These are phyloP conservation scores for Ruditapes philippinarum DNA, from an alignment of 1,140 invertebrate species.

Conservation along the genomic window DNA sequence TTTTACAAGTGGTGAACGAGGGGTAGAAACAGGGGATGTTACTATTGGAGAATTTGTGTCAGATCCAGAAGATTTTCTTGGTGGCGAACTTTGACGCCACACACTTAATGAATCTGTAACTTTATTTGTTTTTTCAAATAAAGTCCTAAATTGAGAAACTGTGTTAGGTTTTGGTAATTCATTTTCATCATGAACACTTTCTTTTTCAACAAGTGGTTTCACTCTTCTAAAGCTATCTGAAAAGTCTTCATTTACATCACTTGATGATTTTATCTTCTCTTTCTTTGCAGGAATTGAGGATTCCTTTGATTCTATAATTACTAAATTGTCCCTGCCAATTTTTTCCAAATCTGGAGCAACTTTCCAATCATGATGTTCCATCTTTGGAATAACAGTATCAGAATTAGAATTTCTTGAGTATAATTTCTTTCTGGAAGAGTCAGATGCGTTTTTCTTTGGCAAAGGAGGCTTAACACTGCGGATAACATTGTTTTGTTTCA, in stretches of 20 bases:
- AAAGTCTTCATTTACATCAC: conserved; percentile 24
- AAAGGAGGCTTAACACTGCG: conserved; percentile 49
- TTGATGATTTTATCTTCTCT: conserved; percentile 11
- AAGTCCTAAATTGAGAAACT: conserved; percentile 77
- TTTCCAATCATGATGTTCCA: conserved; percentile 61
- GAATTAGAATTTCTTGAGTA: conserved; percentile 3
- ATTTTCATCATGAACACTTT: conserved; percentile 63
- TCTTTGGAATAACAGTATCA: conserved; percentile 46
- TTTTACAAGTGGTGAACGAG: conserved; percentile 44
- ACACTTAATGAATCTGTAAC: conserved; percentile 37
- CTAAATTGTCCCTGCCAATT: conserved; percentile 78
- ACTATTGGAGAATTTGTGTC: conserved; percentile 49
- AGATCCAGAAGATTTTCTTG: conserved; percentile 34
- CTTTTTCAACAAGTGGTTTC: conserved; percentile 54
- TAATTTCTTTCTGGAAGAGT: conserved; percentile 9
- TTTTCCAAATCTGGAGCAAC: conserved; percentile 76
- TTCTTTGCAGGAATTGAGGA: conserved; percentile 38
- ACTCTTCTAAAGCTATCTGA: conserved; percentile 17
- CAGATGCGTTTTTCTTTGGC: conserved; percentile 3
- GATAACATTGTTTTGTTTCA: conserved; percentile 32
- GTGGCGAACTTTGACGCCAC: conserved; percentile 52
- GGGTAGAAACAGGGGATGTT: conserved; percentile 45
- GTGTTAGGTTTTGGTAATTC: conserved; percentile 83
- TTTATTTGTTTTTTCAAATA: conserved; percentile 78
- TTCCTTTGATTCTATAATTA: conserved; percentile 79